Conservation (phyloP, 2,113 vertebrate species). For the Cyprichromis sp. region DNA sequence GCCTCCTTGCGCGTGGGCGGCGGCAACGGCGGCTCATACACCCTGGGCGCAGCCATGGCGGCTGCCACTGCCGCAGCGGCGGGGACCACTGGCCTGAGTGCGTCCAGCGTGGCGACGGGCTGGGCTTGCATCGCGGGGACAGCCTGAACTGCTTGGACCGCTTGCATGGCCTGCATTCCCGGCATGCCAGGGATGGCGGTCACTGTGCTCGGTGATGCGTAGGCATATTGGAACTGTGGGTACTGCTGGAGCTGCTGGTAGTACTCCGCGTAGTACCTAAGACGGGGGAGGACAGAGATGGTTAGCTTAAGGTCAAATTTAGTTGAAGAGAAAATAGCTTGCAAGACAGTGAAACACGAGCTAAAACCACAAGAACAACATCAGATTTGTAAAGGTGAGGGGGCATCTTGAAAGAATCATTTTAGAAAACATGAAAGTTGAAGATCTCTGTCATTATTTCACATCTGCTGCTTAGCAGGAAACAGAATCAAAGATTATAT, state of each 20-base stretch:
- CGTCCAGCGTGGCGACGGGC: constrained; percentile 60
- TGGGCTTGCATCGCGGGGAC: constrained; percentile 47
- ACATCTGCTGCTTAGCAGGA: not conserved
- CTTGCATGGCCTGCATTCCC: constrained; percentile 6
- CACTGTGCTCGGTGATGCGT: constrained; percentile 54
- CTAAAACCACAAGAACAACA: not conserved
- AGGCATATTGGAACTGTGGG: constrained; percentile 74
- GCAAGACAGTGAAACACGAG: not conserved
- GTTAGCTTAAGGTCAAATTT: not conserved
- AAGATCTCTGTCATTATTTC: not conserved
- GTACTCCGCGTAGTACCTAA: constrained; percentile 76
- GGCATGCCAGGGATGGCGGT: constrained; percentile 59
- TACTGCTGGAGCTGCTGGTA: constrained; percentile 77
- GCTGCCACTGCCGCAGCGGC: constrained; percentile 66
- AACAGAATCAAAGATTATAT: not conserved
- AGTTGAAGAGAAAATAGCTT: not conserved
- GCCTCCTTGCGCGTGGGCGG: constrained; percentile 77
- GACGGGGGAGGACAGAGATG: not conserved
- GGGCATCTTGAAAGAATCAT: not conserved
- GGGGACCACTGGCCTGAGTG: constrained; percentile 74
- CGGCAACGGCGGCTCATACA: constrained; percentile 82
- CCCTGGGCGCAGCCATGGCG: constrained; percentile 71
- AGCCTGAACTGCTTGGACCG: constrained; percentile 8
- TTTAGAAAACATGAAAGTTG: not conserved
- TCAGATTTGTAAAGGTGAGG: not conserved